phyloP scores from a whole-genome alignment of 2,113 vertebrate species.

The Petroica traversi region DNA sequence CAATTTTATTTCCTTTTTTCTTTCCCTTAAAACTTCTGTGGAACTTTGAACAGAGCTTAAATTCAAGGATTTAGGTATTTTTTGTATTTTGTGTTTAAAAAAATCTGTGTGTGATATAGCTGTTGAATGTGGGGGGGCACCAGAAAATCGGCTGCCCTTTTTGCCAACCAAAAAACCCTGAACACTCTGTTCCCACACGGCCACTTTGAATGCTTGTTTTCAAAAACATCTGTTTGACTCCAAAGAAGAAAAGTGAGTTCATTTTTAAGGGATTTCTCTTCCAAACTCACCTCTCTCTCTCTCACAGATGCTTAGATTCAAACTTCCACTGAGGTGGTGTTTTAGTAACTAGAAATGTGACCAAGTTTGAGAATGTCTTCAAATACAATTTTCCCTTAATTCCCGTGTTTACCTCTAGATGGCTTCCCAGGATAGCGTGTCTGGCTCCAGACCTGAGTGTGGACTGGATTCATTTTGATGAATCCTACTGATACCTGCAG shows the following conservation, averaged over 20 bases:
- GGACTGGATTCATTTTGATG: neutral
- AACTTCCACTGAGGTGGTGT: neutral
- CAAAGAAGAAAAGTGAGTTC: neutral
- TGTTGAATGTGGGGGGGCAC: neutral
- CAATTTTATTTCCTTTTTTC: neutral
- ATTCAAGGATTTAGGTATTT: neutral
- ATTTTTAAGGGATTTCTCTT: neutral
- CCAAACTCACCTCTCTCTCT: neutral
- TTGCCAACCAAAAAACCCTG: neutral
- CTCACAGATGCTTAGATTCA: neutral
- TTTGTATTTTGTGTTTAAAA: neutral
- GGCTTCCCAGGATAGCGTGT: conserved; percentile 68
- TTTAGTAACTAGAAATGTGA: neutral
- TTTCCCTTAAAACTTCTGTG: neutral
- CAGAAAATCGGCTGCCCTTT: neutral
- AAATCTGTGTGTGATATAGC: neutral
- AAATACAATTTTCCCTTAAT: neutral
- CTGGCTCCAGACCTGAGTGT: neutral
- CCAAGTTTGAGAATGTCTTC: neutral
- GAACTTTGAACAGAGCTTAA: neutral
- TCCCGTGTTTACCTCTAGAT: conserved; percentile 53
- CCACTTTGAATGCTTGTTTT: neutral
- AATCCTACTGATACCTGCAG: neutral
- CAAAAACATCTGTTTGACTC: neutral
- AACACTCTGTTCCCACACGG: neutral